These are phyloP conservation scores for Heptranchias perlo DNA, from an alignment of 2,113 vertebrate species.

Conservation along the genomic window DNA sequence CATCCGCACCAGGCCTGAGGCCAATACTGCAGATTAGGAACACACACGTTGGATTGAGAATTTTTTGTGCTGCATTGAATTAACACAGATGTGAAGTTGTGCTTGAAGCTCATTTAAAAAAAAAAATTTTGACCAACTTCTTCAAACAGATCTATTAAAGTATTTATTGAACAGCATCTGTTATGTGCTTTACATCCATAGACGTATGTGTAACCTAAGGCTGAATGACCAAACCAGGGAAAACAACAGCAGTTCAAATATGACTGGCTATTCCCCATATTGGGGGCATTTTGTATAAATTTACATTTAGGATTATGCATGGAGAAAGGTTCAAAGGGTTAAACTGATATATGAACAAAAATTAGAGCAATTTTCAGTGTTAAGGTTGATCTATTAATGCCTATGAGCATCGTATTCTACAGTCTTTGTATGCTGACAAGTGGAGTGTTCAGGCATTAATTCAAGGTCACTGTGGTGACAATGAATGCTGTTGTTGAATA, in stretches of 20 bases:
- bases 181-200: not conserved
- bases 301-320: not conserved
- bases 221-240: not conserved
- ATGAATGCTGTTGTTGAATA: not conserved
- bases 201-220: not conserved
- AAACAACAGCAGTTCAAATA: not conserved
- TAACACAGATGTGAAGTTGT: conserved; percentile 13
- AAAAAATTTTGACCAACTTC: no score
- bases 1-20: not conserved
- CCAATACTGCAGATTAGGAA: not conserved
- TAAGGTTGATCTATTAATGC: not conserved
- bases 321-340: not conserved
- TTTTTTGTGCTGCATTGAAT: not conserved
- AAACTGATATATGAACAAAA: not conserved
- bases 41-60: conserved; percentile 3
- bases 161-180: not conserved
- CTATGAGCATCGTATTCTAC: not conserved
- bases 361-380: not conserved
- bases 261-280: not conserved
- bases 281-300: not conserved
- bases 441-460: not conserved
- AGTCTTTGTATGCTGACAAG: not conserved
- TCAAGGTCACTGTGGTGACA: not conserved
- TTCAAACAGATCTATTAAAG: not conserved
- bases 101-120: no score